phyloP scores from a whole-genome alignment of 2,113 vertebrate genomes.

The Recurvirostra avosetta region DNA sequence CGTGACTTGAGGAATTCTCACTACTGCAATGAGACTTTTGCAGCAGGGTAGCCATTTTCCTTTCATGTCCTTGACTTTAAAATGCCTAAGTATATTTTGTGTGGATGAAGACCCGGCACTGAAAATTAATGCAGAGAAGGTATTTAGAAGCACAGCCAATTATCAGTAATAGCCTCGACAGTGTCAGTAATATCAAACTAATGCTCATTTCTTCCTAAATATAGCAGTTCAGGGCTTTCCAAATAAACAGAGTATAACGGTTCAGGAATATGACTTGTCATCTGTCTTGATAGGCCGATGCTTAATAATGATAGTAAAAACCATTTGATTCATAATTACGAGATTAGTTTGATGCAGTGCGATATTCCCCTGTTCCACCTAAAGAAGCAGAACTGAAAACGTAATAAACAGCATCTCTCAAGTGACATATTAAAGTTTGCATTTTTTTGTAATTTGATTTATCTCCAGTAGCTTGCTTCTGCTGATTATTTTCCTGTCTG shows the following conservation, averaged over 20 bases:
- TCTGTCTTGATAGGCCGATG: conserved; percentile 18
- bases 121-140: conserved; percentile 28
- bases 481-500: conserved; percentile 28
- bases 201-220: conserved; percentile 58
- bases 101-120: background rate
- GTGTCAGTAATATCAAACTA: conserved; percentile 23
- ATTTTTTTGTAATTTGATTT: conserved; percentile 47
- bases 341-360: conserved; percentile 41
- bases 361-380: conserved; percentile 27
- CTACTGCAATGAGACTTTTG: conserved; percentile 59
- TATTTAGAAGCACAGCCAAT: conserved; percentile 46
- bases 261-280: conserved; percentile 31
- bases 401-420: conserved; percentile 6
- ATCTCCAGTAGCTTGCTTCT: conserved; percentile 11
- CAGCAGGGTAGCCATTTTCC: conserved; percentile 79
- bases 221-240: conserved; percentile 41
- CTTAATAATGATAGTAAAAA: conserved; percentile 46
- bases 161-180: conserved; percentile 37
- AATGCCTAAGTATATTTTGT: conserved; percentile 65
- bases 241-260: conserved; percentile 48
- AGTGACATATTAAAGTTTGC: conserved; percentile 1
- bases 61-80: conserved; percentile 67
- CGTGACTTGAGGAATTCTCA: conserved; percentile 49
- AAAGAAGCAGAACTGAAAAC: conserved; percentile 28
- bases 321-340: conserved; percentile 52